phyloP scores from a whole-genome alignment of 2,797 vertebrate species.

The Falco columbarius region DNA sequence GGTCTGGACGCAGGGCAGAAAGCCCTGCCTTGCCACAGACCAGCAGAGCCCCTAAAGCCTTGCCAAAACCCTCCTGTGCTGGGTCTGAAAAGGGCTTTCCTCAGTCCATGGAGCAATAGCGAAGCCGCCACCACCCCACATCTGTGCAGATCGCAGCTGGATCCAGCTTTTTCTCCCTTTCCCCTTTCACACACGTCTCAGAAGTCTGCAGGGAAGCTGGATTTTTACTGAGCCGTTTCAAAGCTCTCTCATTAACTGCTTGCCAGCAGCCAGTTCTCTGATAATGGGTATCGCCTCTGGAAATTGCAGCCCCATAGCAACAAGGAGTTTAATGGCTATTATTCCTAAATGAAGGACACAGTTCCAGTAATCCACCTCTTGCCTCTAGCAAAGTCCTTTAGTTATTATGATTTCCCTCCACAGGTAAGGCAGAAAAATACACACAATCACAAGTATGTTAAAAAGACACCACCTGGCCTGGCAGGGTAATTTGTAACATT shows the following conservation, averaged over 20 bases:
- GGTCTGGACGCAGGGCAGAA: too few relatives aligned
- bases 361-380: neutral
- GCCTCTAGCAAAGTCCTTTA: neutral
- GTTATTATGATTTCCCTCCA: neutral
- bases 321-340: constrained; percentile 58
- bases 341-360: constrained; percentile 24
- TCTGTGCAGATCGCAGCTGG: neutral
- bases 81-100: neutral
- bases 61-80: neutral
- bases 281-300: constrained; percentile 48
- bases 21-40: neutral
- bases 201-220: constrained; percentile 37
- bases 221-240: neutral
- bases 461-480: neutral
- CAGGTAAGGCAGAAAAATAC: neutral
- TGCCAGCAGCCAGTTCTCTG: constrained; percentile 28
- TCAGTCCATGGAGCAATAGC: neutral
- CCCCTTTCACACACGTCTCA: neutral
- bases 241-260: constrained; percentile 56
- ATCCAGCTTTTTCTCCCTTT: neutral
- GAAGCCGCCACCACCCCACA: fast-evolving
- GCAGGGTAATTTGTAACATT: neutral
- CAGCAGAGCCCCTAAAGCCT: neutral
- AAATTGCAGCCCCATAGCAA: constrained; percentile 65
- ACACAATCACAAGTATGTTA: neutral